Evolutionary conservation across 2,888 invertebrate species (phyloP), one percentile per base, ranked within the genome.

Genomic region (Gortyna flavago): DNA sequence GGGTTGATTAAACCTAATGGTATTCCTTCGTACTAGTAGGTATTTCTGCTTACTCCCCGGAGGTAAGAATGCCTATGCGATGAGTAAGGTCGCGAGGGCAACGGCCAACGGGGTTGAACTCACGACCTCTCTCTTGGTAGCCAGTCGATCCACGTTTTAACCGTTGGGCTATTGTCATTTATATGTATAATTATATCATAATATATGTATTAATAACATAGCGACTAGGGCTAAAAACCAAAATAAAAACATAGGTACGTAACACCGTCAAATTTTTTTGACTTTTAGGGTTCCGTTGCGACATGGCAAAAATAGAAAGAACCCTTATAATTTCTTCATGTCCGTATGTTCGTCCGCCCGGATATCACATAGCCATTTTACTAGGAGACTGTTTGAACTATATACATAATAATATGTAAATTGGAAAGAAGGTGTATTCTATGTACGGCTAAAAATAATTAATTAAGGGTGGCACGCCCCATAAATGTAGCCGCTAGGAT

Each of bases 61-160:
- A 25, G 48, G 32, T 13, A 51, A 59, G 41, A 29, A 77, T 74
- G 29, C 29, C 51, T 54, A 41, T 18, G 35, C 41, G 44, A 82
- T 78, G 82, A 82, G 76, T 82, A 54, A 78, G 44, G 75, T 62
- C 35, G 61, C 29, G 54, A 75, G 77, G 62, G 62, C 82, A 78
- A 82, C 76, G 75, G 51, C 82, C 82, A 82, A 75, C 32, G 29
- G 75, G 61, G 44, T 62, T 78, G 82, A 78, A 82, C 51, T 35
- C 61, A 62, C 76, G 82, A 78, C 76, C 82, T 78, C 59, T 59
- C 51, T 25, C 32, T 54, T 35, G 35, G 51, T 73, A 81, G 44
- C 35, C 51, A 54, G 61, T 25, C 44, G 7, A 44, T 82, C 29
- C 61, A 61, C 59, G 65, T 77, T 48, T 51, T 66, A 51, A 75